phyloP scores from a whole-genome alignment of 2,888 invertebrate genomes.

The Drosophila parthenogenetica region DNA sequence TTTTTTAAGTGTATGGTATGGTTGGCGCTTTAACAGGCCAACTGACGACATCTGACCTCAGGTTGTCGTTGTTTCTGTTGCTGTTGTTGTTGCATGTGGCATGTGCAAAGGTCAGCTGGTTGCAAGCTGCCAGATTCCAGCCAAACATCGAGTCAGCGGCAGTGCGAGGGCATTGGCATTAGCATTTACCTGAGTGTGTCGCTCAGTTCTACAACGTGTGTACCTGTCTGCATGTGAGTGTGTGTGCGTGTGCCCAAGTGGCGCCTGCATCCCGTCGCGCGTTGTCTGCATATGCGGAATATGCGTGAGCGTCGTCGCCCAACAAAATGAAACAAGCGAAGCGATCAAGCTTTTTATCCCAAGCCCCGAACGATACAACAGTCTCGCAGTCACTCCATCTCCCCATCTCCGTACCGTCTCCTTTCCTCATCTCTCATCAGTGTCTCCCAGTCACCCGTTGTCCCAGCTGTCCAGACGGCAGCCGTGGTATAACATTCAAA shows the following conservation, averaged over 20 bases:
- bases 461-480: constrained; percentile 36
- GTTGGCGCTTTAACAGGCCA: constrained; percentile 39
- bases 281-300: constrained; percentile 85
- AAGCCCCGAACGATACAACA: constrained; percentile 8
- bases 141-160: constrained; percentile 8
- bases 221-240: constrained; percentile 17
- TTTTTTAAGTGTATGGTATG: background rate
- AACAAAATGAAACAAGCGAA: constrained; percentile 37
- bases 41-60: constrained; percentile 57
- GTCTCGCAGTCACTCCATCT: background rate
- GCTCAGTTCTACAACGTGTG: constrained; percentile 3
- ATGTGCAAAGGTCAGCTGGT: constrained; percentile 80
- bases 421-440: background rate
- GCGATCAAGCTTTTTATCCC: constrained; percentile 41
- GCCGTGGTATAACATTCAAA: constrained; percentile 70
- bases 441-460: constrained; percentile 13
- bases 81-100: constrained; percentile 56
- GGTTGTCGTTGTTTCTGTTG: constrained; percentile 35
- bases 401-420: background rate
- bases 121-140: constrained; percentile 52
- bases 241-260: constrained; percentile 74
- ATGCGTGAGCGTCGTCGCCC: constrained; percentile 75
- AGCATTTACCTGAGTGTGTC: constrained; percentile 56
- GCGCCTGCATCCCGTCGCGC: constrained; percentile 85
- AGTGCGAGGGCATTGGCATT: constrained; percentile 61